Evolutionary conservation across 1,140 invertebrate species (phyloP), one percentile per base, ranked within the genome.

Genomic region (Drosophila bifasciata): DNA sequence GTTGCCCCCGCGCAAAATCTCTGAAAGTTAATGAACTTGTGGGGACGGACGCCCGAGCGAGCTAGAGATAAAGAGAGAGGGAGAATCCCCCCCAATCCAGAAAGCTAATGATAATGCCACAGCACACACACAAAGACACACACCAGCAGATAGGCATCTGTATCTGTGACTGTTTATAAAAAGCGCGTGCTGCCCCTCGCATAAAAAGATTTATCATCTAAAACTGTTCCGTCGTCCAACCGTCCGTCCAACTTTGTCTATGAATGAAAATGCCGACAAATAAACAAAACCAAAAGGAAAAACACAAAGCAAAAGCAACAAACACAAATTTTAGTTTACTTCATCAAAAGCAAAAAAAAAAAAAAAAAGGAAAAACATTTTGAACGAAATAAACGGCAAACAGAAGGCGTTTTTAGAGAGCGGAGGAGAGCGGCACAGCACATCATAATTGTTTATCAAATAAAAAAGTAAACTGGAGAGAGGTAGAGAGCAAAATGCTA

Each of bases 1-100:
- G 55, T 86, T 76, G 71, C 71, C 76, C 71, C 79, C 71, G 70
- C 61, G 70, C 53, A 75, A 48, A 74, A 46, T 57, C 36, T 53
- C 71, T 48, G 81, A 78, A 88, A 86, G 83, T 86, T 88, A 86
- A 86, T 86, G 81, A 86, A 86, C 81, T 86, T 86, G 73, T 68
- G 41, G 41, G 25, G 46, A 66, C 66, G 17, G 55, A 46, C 56
- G 44, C 32, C 5, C n/a, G 58, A 45, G 57, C 39, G 32, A 50
- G 9, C 13, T 19, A 19, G 70, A 46, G 48, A 50, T 28, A 46
- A 50, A 67, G 17, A 49, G 46, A 66, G 41, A 17, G 50, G 32
- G 41, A 17, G 57, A 55, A 43, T 46, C 57, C 59, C 57, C 59
- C 11, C 11, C 32, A 80, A 63, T 57, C 70, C 52, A 43, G 50